phyloP scores from a whole-genome alignment of 2,888 invertebrate species.

The Julus scanicus region DNA sequence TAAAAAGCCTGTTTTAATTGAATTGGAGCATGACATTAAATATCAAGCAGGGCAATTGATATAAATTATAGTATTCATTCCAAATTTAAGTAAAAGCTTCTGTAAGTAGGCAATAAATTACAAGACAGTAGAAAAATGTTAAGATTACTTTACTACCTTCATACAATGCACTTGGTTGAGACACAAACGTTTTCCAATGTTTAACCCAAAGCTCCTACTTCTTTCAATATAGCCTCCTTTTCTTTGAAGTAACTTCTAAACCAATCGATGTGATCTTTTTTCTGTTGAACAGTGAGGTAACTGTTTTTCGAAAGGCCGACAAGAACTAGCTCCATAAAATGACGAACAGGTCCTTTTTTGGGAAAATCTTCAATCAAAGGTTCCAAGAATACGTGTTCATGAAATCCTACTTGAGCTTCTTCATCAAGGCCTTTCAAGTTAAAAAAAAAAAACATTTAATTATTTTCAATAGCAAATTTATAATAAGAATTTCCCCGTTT shows the following conservation, averaged over 20 bases:
- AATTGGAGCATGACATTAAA: background rate
- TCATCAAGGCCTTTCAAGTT: slow-evolving; percentile 66
- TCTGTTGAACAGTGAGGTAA: slow-evolving; percentile 86
- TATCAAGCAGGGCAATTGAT: background rate
- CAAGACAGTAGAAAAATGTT: too few species aligned
- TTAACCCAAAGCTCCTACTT: slow-evolving; percentile 70
- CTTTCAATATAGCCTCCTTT: slow-evolving; percentile 78
- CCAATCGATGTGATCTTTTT: slow-evolving; percentile 90
- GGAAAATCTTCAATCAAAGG: slow-evolving; percentile 90
- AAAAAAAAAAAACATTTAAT: background rate
- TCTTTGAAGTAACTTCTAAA: slow-evolving; percentile 88
- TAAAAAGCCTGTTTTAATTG: too few species aligned
- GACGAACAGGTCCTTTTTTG: slow-evolving; percentile 85
- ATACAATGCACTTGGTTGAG: too few species aligned
- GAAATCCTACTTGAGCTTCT: slow-evolving; percentile 78
- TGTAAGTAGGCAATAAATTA: too few species aligned
- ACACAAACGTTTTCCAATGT: too few species aligned
- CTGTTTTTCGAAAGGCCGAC: slow-evolving; percentile 94
- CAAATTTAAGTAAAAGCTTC: too few species aligned
- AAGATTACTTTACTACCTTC: too few species aligned
- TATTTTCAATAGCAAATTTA: slow-evolving; percentile 5
- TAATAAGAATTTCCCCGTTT: background rate
- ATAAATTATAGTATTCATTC: background rate
- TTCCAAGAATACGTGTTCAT: slow-evolving; percentile 95
- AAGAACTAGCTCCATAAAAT: slow-evolving; percentile 97